Evolutionary conservation across 2,797 vertebrate species (phyloP), one percentile per base, ranked within the genome.

Genomic region (Champsocephalus gunnari): DNA sequence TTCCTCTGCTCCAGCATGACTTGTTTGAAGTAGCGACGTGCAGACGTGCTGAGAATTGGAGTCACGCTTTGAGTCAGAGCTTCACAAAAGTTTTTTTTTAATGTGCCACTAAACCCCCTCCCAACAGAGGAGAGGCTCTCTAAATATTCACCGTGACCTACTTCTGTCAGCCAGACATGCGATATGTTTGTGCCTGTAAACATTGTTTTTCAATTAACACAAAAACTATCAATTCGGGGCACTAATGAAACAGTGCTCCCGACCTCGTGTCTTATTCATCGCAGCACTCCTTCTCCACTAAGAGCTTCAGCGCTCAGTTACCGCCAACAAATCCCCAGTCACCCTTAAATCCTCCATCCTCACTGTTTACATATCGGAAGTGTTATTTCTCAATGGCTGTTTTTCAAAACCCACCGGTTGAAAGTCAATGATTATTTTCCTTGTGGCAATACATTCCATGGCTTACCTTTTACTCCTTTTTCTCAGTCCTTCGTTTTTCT

Each of bases 381-480:
- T 48, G 2, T 66, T 63, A 79, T 32, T 62, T 69, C 16, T 71
- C 47, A 60, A 53, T 66, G 71, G 28, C 3, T 73, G 66, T 63
- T 41, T 73, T 77, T 79, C 32, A 61, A 83, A 77, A 79, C 16
- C 21, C 74, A 75, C 75, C 65, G 3, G 17, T 41, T 75, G 58
- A 79, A 85, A 80, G 82, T 73, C 73, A 78, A 56, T 50, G 54
- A 62, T 79, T 64, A 50, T 51, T 16, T 48, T 34, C 34, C 16
- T 58, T 16, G 32, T 6, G 71, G 66, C 16, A 21, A 51, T 73
- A 44, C 61, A 85, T 56, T 75, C 54, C 58, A 61, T 9, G 24
- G 24, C 91, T 94, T 93, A 93, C 92, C 91, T 90, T 80, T 61
- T 90, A 55, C 66, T 78, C 66, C 73, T 76, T 57, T 66, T 24